A percentile compares a stretch with the other conserved stretches of the same genome.
Conservation (phyloP, 2,797 vertebrate species). For the Argyrosomus regius region DNA sequence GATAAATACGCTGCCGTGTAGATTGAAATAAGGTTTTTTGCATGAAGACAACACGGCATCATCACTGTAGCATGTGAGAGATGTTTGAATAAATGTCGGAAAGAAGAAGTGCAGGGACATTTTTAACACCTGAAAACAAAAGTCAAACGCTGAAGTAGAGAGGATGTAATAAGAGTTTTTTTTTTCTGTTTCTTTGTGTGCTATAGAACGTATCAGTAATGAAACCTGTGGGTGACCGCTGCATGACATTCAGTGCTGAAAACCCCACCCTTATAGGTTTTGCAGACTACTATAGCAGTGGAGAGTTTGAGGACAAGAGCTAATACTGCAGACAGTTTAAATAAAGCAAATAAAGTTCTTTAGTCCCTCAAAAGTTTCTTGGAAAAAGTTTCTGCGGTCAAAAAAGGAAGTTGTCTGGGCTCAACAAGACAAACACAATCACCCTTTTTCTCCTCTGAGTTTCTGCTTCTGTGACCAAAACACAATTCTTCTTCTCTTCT, state of each 20-base stretch:
- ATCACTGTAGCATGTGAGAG: background rate
- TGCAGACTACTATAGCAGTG: background rate
- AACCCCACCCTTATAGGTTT: slow-evolving; percentile 18
- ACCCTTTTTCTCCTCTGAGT: background rate
- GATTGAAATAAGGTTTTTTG: background rate
- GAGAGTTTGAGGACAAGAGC: background rate
- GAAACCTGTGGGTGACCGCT: slow-evolving; percentile 12
- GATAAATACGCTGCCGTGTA: background rate
- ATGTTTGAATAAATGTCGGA: background rate
- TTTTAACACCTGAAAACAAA: background rate
- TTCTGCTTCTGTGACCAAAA: background rate
- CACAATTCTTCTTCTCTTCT: background rate
- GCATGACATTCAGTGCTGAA: slow-evolving; percentile 1
- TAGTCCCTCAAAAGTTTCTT: background rate
- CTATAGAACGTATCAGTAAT: background rate
- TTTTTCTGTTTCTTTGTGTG: background rate
- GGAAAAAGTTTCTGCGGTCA: background rate
- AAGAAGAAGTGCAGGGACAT: background rate
- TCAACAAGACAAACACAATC: slow-evolving; percentile 6
- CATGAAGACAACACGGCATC: background rate
- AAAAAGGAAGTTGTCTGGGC: background rate
- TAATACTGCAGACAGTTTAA: background rate
- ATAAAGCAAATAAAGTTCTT: slow-evolving; percentile 9
- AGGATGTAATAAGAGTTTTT: background rate
- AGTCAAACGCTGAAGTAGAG: background rate